Base-by-base conservation (phyloP, 2,113 vertebrate species). In the Gavialis gangeticus region DNA sequence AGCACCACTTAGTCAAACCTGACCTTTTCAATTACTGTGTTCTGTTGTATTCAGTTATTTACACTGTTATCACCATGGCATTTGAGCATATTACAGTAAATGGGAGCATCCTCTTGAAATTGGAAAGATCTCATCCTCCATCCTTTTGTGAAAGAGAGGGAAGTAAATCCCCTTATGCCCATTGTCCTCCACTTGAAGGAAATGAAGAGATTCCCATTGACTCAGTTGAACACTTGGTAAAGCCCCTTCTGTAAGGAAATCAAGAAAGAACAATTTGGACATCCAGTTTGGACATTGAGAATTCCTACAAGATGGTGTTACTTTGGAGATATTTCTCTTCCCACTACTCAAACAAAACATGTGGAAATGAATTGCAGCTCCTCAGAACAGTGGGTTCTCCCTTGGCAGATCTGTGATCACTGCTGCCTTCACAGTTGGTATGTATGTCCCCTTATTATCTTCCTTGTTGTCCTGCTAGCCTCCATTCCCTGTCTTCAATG, bases 11-110 rank as follows among this genome's bases (percentile, higher is more conserved):
- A 25, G 81, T 62, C 81, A 9, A 3, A 1, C 58, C 67, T 27
- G 69, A 73, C 89, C 92, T 94, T 78, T 75, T 60, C 17, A 62
- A 28, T 84, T 78, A 4, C 83, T 19, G 5, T 37, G 5, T 85
- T 88, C 82, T 82, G 27, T 17, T 91, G 67, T 82, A 64, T 92
- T 86, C 85, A 63, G 57, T 76, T 93, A 90, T 91, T 94, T 96
- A 87, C 19, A 30, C 89, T 85, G 75, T 91, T 75, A 34, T 89
- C 81, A 91, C 91, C 83, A 57, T 91, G 93, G 82, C 10, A 83
- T 22, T 78, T 2, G 4, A 85, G 56, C 78, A 28, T 85, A 85
- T 57, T 59, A 64, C 57, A 0, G 34, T 63, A 75, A 94, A 88
- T 64, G 55, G 55, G 87, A 62, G 89, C 10, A 56, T 86, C 93